Evolutionary conservation across 2,888 invertebrate genomes (phyloP).

Genomic region (Xanthostigma xanthostigma): DNA sequence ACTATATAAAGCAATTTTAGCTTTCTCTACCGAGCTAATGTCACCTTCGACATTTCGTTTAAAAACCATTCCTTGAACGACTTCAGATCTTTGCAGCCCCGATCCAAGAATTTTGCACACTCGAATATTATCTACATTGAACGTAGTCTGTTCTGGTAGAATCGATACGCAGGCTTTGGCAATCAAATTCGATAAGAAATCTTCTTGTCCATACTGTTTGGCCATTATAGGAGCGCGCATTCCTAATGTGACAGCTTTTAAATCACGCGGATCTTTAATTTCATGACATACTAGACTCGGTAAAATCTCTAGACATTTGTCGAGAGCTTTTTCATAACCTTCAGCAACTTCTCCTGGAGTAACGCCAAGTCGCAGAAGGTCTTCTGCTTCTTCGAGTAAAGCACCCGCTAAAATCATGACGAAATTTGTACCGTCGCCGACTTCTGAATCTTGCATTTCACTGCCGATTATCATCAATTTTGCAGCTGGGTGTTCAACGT

Average conservation of each 20-base stretch:
- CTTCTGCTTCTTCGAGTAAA: slow-evolving; percentile 81
- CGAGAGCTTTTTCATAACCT: slow-evolving; percentile 83
- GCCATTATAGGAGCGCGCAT: slow-evolving; percentile 83
- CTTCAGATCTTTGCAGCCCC: slow-evolving; percentile 62
- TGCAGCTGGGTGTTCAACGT: slow-evolving; percentile 97
- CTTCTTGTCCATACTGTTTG: slow-evolving; percentile 96
- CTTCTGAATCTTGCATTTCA: slow-evolving; percentile 96
- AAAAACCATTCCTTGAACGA: slow-evolving; percentile 96
- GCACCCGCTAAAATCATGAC: slow-evolving; percentile 91
- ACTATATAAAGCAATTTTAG: slow-evolving; percentile 86
- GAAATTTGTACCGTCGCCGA: slow-evolving; percentile 98
- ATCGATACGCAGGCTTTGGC: slow-evolving; percentile 79
- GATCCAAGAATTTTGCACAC: slow-evolving; percentile 85
- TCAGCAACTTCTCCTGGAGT: slow-evolving; percentile 94
- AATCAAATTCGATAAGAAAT: slow-evolving; percentile 75
- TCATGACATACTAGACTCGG: slow-evolving; percentile 64
- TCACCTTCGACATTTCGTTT: slow-evolving; percentile 91
- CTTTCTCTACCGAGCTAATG: slow-evolving; percentile 55
- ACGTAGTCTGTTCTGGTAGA: slow-evolving; percentile 70
- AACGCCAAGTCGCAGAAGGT: slow-evolving; percentile 82
- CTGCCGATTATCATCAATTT: slow-evolving; percentile 91
- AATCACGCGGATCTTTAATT: slow-evolving; percentile 51
- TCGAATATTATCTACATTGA: slow-evolving; percentile 95
- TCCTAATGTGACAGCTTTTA: slow-evolving; percentile 54
- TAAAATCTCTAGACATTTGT: slow-evolving; percentile 82